phyloP scores from a whole-genome alignment of 1,140 invertebrate genomes.

The Aphidius gifuensis region DNA sequence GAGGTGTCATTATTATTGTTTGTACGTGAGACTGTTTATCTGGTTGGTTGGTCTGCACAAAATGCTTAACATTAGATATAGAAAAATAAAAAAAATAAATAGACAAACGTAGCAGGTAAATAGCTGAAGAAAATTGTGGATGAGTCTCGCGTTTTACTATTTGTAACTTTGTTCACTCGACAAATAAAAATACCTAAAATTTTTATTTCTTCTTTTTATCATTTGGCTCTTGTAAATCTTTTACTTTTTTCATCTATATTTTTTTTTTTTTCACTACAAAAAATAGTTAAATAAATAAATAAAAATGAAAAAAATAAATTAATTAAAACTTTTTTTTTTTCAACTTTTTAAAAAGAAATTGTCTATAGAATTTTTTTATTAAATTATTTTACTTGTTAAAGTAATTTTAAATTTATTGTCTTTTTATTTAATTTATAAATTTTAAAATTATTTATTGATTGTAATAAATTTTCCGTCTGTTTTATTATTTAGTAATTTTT shows the following conservation, averaged over 20 bases:
- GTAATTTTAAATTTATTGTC: too few relatives aligned
- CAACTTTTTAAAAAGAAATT: too few relatives aligned
- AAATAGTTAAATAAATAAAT: too few relatives aligned
- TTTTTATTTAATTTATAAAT: too few relatives aligned
- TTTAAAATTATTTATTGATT: too few relatives aligned
- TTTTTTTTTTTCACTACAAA: too few relatives aligned
- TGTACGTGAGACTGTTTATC: conserved; percentile 34
- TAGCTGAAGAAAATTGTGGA: conserved; percentile 33
- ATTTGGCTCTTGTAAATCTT: conserved; percentile 31
- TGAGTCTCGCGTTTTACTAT: conserved; percentile 51
- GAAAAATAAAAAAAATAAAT: neutral
- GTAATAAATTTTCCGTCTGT: neutral
- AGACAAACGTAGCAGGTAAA: too few relatives aligned
- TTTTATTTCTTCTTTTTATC: too few relatives aligned
- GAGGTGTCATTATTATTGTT: conserved; percentile 38
- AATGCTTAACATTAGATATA: neutral
- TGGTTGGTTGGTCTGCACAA: neutral
- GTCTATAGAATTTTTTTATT: too few relatives aligned
- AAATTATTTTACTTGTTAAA: too few relatives aligned
- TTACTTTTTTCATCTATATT: conserved; percentile 24
- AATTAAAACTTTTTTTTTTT: too few relatives aligned
- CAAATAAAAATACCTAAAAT: conserved; percentile 32
- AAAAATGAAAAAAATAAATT: too few relatives aligned
- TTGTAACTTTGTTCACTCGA: conserved; percentile 53
- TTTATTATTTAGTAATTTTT: conserved; percentile 36